These are phyloP conservation scores for Mallotus villosus DNA, from an alignment of 2,797 vertebrate genomes.

Conservation along the genomic window DNA sequence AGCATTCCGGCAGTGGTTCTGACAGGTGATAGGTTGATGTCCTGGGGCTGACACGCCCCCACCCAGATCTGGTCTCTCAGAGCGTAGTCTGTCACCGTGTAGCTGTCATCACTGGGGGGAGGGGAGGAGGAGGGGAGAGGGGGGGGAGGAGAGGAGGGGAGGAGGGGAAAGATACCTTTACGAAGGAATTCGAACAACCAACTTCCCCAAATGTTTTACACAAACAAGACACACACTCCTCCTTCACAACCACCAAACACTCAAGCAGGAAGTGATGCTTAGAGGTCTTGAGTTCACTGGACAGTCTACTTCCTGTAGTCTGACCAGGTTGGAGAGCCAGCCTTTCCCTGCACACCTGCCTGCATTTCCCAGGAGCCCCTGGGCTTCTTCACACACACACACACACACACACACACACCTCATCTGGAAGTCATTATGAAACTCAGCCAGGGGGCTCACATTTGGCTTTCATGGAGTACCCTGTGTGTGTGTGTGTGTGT, in stretches of 20 bases:
- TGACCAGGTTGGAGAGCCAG: neutral
- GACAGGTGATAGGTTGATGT: constrained; percentile 78
- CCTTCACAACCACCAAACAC: too few species aligned
- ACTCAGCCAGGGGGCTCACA: constrained; percentile 2
- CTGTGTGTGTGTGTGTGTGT: constrained; percentile 16
- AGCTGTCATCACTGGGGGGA: constrained; percentile 88
- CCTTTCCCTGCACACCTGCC: constrained; percentile 9
- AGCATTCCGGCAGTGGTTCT: constrained; percentile 78
- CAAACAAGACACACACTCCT: too few species aligned
- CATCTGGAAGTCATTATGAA: constrained; percentile 64
- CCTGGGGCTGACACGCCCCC: constrained; percentile 75
- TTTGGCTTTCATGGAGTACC: constrained; percentile 15
- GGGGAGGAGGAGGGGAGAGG: too few species aligned
- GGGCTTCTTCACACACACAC: constrained; percentile 29
- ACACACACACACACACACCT: too few species aligned
- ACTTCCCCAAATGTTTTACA: too few species aligned
- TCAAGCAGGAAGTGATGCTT: too few species aligned
- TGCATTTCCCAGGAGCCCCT: constrained; percentile 48
- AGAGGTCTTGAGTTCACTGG: too few species aligned
- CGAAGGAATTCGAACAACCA: too few species aligned
- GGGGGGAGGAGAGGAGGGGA: neutral
- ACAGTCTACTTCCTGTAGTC: too few species aligned
- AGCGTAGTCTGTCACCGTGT: constrained; percentile 89
- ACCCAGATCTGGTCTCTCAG: constrained; percentile 88
- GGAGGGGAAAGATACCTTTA: neutral